Evolutionary conservation across 1,140 invertebrate genomes (phyloP), one percentile per base, ranked within the genome.

Genomic region (Dendroctonus valens): DNA sequence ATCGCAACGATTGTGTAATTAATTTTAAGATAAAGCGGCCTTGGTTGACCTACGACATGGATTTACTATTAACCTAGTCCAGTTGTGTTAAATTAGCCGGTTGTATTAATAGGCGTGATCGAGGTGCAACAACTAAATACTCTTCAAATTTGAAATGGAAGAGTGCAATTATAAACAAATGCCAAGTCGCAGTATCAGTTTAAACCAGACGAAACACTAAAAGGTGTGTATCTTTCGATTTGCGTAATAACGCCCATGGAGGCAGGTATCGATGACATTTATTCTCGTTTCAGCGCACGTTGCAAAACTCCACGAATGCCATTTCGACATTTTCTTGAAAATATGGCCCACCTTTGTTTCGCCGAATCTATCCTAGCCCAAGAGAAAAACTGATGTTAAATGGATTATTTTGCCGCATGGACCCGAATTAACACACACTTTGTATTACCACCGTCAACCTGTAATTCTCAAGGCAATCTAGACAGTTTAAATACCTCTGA

Each of bases 21-120:
- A 39, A 55, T 55, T 55, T 55, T 55, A 55, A 55, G 53, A 55
- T 55, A 55, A 55, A 14, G 26, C 57, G 57, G 57, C 57, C 57
- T 59, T 59, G 57, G 57, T 26, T 59, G 57, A 59, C 57, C 57
- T 59, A 59, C 57, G 57, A 48, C 42, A 59, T 48, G 7, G 53
- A 46, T 12, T 26, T 44, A 8, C 41, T 39, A 59, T 59, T 59
- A 42, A 59, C 57, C 57, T 59, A 52, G 2, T 11, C 3, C 26
- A 26, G 26, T 26, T 26, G 1, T 26, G 3, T 26, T 26, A 26
- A 26, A 26, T 26, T 26, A 26, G 26, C 26, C 26, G 26, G 26
- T 26, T 26, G 3, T 26, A 26, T 26, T 26, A 26, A 26, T 26
- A 26, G 26, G 26, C 26, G 26, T 26, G 26, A 26, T 26, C 26